A percentile compares a stretch with the other conserved stretches of the same genome.
phyloP scores from a whole-genome alignment of 2,888 invertebrate genomes.

The Dorcus parallelipipedus region DNA sequence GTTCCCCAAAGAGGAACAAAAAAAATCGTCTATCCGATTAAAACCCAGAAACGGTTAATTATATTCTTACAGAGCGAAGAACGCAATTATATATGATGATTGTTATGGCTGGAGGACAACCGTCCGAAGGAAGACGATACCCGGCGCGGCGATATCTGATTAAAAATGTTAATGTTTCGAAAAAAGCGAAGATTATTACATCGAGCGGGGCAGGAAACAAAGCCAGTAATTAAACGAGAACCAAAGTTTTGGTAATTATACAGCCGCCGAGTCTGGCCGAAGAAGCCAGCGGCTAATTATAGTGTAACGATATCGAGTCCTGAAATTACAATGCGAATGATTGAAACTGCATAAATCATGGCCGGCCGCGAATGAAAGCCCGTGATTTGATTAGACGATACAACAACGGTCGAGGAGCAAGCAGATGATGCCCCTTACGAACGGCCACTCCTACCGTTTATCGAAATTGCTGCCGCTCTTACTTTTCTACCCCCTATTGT shows the following conservation, averaged over 20 bases:
- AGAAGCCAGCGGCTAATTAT: conserved; percentile 17
- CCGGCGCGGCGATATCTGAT: neutral
- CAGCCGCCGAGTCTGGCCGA: conserved; percentile 10
- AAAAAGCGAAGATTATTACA: conserved; percentile 14
- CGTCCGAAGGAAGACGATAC: neutral
- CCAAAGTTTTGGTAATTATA: conserved; percentile 20
- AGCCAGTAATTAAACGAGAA: conserved; percentile 18
- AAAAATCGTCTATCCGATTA: too few relatives aligned
- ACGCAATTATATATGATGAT: neutral
- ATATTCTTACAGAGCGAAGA: too few relatives aligned
- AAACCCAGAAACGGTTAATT: too few relatives aligned
- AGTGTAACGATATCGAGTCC: conserved; percentile 17
- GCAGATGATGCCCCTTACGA: conserved; percentile 12
- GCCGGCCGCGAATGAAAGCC: conserved; percentile 10
- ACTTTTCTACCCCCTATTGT: neutral
- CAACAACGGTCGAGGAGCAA: conserved; percentile 5
- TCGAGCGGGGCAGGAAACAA: conserved; percentile 17
- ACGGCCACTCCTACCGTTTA: conserved; percentile 32
- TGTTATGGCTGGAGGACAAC: neutral
- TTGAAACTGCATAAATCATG: conserved; percentile 29
- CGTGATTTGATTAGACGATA: conserved; percentile 21
- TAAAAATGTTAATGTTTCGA: neutral
- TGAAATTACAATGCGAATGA: conserved; percentile 29
- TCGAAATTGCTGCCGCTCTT: conserved; percentile 26
- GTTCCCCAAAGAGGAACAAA: too few relatives aligned